Base-by-base conservation (phyloP, 2,888 invertebrate species). In the Drosophila mulleri region DNA sequence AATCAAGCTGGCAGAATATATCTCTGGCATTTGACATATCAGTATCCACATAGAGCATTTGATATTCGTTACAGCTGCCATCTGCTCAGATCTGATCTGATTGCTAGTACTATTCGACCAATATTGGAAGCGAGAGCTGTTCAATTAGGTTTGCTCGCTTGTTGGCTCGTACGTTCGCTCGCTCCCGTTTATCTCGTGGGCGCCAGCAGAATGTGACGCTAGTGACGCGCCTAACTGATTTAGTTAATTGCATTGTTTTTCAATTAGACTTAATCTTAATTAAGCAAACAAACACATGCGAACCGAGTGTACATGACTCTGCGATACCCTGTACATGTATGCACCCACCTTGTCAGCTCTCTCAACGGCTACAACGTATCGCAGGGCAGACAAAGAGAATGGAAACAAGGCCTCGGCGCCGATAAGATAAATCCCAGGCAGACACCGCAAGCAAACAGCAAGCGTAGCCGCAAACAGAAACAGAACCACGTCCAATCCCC, bases 221-320 rank as follows among this genome's bases (percentile, higher is more conserved):
- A 68, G 75, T 78, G 72, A 72, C 66, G 87, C 78, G 83, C 88
- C 86, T 88, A 83, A 79, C 88, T 86, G 90, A 90, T 86, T 87
- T 87, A 83, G 84, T 83, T 90, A 90, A 87, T 87, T 90, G 84
- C 89, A 90, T 89, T 90, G 90, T 90, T 88, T 88, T 90, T 90
- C 90, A 87, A 87, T 87, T 90, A 87, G 83, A 88, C 75, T 81
- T 86, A 70, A 73, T 83, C 83, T 88, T 79, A 90, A 88, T 88
- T 90, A 89, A 74, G 83, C 74, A 90, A 90, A 90, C 86, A 88
- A 83, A 78, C 79, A 79, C 83, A 77, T 79, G 79, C 83, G 73
- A 14, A 29, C 35, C 37, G 53, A 57, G 20, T 20, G 20, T 44
- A 35, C 6, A 2, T 39, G 26, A 35, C 39, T 20, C 5, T 1